Percentiles rank a stretch among this genome's conserved stretches.
These are phyloP conservation scores for Schlechtendalia chinensis DNA, from an alignment of 1,140 invertebrate genomes.

Conservation along the genomic window DNA sequence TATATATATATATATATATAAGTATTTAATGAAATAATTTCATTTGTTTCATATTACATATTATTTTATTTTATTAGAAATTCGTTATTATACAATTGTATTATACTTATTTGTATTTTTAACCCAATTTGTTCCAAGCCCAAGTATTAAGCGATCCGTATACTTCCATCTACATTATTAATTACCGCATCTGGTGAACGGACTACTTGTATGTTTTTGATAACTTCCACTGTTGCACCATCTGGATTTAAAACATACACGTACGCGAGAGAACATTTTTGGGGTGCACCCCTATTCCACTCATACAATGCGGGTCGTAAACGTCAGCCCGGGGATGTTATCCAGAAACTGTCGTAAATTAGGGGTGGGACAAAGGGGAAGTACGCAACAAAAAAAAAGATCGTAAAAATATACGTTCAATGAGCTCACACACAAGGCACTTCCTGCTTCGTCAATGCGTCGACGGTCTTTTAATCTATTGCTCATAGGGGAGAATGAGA, in stretches of 20 bases:
- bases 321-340: constrained; percentile 22
- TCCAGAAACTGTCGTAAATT: constrained; percentile 35
- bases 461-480: background rate
- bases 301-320: constrained; percentile 36
- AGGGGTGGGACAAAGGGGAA: constrained; percentile 34
- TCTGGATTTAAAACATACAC: constrained; percentile 20
- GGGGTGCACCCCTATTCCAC: constrained; percentile 21
- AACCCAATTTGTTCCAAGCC: no score
- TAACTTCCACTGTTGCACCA: constrained; percentile 32
- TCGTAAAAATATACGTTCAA: constrained; percentile 32
- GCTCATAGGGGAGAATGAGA: background rate
- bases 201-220: background rate
- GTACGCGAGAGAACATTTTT: constrained; percentile 34
- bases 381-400: constrained; percentile 18
- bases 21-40: no score
- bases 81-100: no score
- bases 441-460: constrained; percentile 35
- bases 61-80: no score
- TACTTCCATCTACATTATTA: background rate
- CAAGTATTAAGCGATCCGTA: no score
- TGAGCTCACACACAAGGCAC: background rate
- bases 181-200: background rate
- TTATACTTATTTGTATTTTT: no score
- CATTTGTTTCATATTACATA: no score
- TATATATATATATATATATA: no score